Evolutionary conservation across 2,797 vertebrate species (phyloP), one percentile per base, ranked within the genome.

Genomic region (Lophura swinhoii): DNA sequence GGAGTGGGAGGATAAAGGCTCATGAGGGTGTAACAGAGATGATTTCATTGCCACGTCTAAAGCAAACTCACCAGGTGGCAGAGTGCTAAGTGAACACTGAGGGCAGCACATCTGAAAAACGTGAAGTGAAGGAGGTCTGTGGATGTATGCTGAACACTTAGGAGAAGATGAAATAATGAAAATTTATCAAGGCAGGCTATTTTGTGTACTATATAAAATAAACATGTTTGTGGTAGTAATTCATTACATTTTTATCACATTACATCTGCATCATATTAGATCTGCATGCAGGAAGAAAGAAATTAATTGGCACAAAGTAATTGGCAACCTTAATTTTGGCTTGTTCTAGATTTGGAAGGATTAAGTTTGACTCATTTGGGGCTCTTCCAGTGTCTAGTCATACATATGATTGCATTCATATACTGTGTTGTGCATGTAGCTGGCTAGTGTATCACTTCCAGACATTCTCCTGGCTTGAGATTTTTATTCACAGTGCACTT

Each of bases 341-440:
- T 84, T 41, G 7, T 69, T 41, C 21, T 84, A 2, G 6, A 75
- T 92, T 62, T 69, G 33, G 6, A 62, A 31, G 46, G 20, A 43
- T 88, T 79, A 63, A 43, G 3, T 78, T 71, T 31, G 59, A 33
- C 29, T 35, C 3, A 1, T 60, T 15, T 58, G n/a, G 74, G 59
- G 6, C 17, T 48, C 83, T 91, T 88, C 35, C 7, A 7, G 28
- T 33, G 10, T 18, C 37, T 72, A 44, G 66, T 35, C 4, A 2
- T 5, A 4, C 35, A 24, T n/a, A 43, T 2, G 7, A n/a, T 16
- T 1, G 2, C 46, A 13, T 29, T 44, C 0, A 0, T 21, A 16
- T 39, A 44, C 69, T 81, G 6, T 63, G 24, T 23, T 24, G 23
- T 74, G 0, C 6, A 11, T 9, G 16, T 31, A 24, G 26, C 16